Evolutionary conservation across 1,140 invertebrate genomes (phyloP).

Genomic region (Probaryconus sp.): DNA sequence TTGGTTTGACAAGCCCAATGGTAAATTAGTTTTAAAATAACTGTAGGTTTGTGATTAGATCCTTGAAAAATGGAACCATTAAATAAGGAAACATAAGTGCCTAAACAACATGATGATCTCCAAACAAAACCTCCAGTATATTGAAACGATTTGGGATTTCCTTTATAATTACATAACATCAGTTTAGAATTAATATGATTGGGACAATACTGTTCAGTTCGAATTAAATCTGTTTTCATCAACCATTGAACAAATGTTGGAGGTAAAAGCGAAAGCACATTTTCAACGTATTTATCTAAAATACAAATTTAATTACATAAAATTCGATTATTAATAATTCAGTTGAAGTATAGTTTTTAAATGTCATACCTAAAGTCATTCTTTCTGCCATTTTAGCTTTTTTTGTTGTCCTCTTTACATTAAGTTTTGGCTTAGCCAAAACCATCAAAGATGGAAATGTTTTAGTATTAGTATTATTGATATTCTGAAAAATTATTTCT

Average conservation of each 20-base stretch:
- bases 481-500: constrained; percentile 86
- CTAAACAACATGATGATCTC: constrained; percentile 91
- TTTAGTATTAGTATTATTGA: constrained; percentile 88
- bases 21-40: constrained; percentile 90
- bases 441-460: constrained; percentile 91
- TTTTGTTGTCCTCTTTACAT: constrained; percentile 80
- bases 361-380: constrained; percentile 78
- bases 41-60: constrained; percentile 87
- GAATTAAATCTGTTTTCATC: constrained; percentile 88
- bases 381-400: constrained; percentile 73
- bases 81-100: constrained; percentile 90
- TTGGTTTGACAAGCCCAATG: constrained; percentile 94
- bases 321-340: constrained; percentile 16
- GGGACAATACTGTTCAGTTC: constrained; percentile 86
- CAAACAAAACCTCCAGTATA: constrained; percentile 93
- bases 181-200: constrained; percentile 83
- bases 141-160: constrained; percentile 88
- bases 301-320: constrained; percentile 34
- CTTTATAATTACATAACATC: constrained; percentile 89
- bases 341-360: too few relatives aligned
- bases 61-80: constrained; percentile 91
- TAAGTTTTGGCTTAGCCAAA: constrained; percentile 86
- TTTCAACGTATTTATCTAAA: constrained; percentile 84
- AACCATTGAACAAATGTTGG: constrained; percentile 93
- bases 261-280: constrained; percentile 86